Evolutionary conservation across 2,797 vertebrate genomes (phyloP).

Genomic region (Enteromius trimaculatus): DNA sequence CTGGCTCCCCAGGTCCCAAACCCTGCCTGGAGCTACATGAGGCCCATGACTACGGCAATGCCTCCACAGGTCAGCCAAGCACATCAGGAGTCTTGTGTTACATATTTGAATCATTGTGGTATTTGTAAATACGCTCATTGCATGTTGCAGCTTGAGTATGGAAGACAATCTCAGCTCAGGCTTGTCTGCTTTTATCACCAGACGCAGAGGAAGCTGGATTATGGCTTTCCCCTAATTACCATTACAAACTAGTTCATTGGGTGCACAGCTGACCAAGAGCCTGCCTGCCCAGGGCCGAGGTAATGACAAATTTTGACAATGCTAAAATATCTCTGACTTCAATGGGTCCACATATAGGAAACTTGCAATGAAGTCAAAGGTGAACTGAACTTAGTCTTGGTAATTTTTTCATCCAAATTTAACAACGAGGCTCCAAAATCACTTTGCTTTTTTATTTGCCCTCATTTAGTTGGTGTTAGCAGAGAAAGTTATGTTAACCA

Average conservation of each 20-base stretch:
- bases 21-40: slow-evolving; percentile 44
- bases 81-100: slow-evolving; percentile 54
- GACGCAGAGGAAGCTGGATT: slow-evolving; percentile 13
- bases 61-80: slow-evolving; percentile 55
- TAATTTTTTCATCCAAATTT: neutral
- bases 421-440: neutral
- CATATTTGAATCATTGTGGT: slow-evolving; percentile 64
- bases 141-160: slow-evolving; percentile 57
- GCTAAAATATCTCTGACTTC: slow-evolving; percentile 53
- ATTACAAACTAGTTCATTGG: slow-evolving; percentile 33
- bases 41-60: slow-evolving; percentile 40
- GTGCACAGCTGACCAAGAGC: slow-evolving; percentile 28
- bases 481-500: neutral
- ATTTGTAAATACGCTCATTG: slow-evolving; percentile 65
- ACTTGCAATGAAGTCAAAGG: slow-evolving; percentile 58
- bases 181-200: slow-evolving; percentile 35
- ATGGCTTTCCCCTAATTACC: slow-evolving; percentile 33
- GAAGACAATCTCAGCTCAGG: slow-evolving; percentile 31
- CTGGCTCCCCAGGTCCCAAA: slow-evolving; percentile 51
- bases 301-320: slow-evolving; percentile 15
- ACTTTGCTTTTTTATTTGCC: neutral
- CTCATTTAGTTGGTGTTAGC: neutral
- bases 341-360: slow-evolving; percentile 60
- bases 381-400: slow-evolving; percentile 36
- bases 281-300: neutral